Base-by-base conservation (phyloP, 2,113 vertebrate species). In the Vidua chalybeata region DNA sequence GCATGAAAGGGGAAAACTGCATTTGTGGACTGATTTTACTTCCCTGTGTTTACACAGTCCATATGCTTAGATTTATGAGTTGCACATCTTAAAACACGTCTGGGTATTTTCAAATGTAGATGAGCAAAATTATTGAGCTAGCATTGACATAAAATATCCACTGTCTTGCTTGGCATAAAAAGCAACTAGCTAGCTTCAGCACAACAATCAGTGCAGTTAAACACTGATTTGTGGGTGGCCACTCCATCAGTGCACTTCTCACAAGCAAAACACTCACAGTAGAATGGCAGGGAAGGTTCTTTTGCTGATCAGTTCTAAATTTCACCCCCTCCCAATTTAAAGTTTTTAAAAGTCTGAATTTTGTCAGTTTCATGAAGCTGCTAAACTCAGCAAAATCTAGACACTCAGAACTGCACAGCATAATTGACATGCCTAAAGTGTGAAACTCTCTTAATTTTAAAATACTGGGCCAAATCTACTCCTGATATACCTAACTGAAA, bases 1-100 rank as follows among this genome's bases (percentile, higher is more conserved):
- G 4, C 28, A 46, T 43, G 12, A 69, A 94, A 85, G 20, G 9
- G 58, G 26, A 59, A 49, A 94, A 96, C 77, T 96, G 39, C n/a
- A 33, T 56, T 90, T 51, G 23, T 84, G 76, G 33, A 89, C 91
- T 90, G 46, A 88, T 85, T 97, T 96, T 90, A 90, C 23, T 91
- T 95, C 59, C 39, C 10, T 78, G 66, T 94, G 59, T 4, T 88
- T 94, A 79, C 51, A 87, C 45, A 51, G 73, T 73, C 79, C 21
- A 31, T 74, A 49, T 87, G 58, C 52, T 78, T 66, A 90, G 23
- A 80, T 96, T 94, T 97, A 82, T 72, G 82, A 80, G 45, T 20
- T 88, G 22, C 69, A 91, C 14, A 62, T 91, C 49, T 90, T 90
- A 95, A 74, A 94, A 71, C n/a, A 74, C 18, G 94, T 52, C 52